A percentile compares a stretch with the other conserved stretches of the same genome.
phyloP scores from a whole-genome alignment of 30 jellyfish, hydroid and myxozoan genomes.

The Pelagia noctiluca region DNA sequence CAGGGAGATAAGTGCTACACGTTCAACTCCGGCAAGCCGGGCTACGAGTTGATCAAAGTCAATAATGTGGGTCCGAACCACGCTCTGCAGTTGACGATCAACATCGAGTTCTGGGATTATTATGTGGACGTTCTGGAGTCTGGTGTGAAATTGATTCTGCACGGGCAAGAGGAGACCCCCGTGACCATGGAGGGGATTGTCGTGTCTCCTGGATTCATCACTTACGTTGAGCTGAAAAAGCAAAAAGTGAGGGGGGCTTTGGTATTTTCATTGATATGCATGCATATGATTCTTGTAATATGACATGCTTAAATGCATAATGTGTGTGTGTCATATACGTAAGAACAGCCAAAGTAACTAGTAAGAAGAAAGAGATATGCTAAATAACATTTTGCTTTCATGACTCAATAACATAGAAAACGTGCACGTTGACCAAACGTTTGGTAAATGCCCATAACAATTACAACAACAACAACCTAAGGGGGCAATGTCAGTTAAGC shows the following conservation, averaged over 20 bases:
- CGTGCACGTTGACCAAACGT: too few relatives aligned
- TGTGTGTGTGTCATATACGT: too few relatives aligned
- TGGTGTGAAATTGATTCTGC: slow-evolving; percentile 80
- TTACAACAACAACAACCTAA: too few relatives aligned
- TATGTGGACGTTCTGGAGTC: slow-evolving; percentile 71
- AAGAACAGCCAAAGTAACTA: too few relatives aligned
- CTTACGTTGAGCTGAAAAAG: slow-evolving; percentile 80
- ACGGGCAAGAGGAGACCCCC: slow-evolving; percentile 93
- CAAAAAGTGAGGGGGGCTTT: slow-evolving; percentile 71
- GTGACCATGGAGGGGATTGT: slow-evolving; percentile 79
- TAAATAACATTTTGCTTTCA: too few relatives aligned
- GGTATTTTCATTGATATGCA: too few relatives aligned
- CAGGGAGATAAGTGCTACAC: slow-evolving; percentile 93
- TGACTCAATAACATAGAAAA: too few relatives aligned
- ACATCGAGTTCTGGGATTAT: slow-evolving; percentile 89
- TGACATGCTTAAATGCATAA: too few relatives aligned
- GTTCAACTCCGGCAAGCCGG: slow-evolving; percentile 81
- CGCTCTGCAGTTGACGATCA: slow-evolving; percentile 69
- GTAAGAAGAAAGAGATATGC: too few relatives aligned
- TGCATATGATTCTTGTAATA: background rate
- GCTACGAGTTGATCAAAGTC: slow-evolving; percentile 46
- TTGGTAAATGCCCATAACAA: too few relatives aligned
- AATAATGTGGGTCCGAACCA: slow-evolving; percentile 70
- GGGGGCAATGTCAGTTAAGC: too few relatives aligned
- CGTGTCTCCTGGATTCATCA: slow-evolving; percentile 84